Percentiles rank a stretch among this genome's conserved stretches.
These are phyloP conservation scores for Lasiommata megera DNA, from an alignment of 2,888 invertebrate genomes.

Conservation along the genomic window DNA sequence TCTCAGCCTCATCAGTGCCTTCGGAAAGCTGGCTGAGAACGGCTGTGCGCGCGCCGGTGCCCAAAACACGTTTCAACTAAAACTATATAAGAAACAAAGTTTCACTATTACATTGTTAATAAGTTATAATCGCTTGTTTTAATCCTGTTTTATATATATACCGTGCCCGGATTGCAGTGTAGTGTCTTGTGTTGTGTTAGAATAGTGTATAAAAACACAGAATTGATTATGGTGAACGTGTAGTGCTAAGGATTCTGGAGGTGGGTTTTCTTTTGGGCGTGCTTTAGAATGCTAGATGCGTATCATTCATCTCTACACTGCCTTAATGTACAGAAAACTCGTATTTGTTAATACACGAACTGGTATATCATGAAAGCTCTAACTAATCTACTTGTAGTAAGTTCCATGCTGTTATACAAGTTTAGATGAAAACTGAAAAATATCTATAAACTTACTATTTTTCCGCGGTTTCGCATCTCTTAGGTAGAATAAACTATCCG, in stretches of 20 bases:
- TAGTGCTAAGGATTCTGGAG: conserved; percentile 69
- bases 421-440: too few species aligned
- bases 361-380: neutral
- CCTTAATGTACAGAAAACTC: neutral
- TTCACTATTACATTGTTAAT: neutral
- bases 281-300: conserved; percentile 23
- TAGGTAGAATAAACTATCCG: too few species aligned
- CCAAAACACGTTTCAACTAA: conserved; percentile 48
- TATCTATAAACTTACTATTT: too few species aligned
- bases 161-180: conserved; percentile 69
- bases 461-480: too few species aligned
- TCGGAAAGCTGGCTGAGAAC: conserved; percentile 52
- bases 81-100: conserved; percentile 35
- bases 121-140: conserved; percentile 12
- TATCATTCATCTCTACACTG: conserved; percentile 7
- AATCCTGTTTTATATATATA: conserved; percentile 34
- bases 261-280: conserved; percentile 47
- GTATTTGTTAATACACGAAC: neutral
- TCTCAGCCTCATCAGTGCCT: conserved; percentile 46
- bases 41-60: conserved; percentile 50
- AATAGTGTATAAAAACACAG: conserved; percentile 47
- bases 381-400: too few species aligned
- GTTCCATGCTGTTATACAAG: too few species aligned
- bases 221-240: conserved; percentile 64
- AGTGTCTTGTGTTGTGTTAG: conserved; percentile 46